phyloP scores from a whole-genome alignment of 2,113 vertebrate species.

The Scophthalmus maximus region DNA sequence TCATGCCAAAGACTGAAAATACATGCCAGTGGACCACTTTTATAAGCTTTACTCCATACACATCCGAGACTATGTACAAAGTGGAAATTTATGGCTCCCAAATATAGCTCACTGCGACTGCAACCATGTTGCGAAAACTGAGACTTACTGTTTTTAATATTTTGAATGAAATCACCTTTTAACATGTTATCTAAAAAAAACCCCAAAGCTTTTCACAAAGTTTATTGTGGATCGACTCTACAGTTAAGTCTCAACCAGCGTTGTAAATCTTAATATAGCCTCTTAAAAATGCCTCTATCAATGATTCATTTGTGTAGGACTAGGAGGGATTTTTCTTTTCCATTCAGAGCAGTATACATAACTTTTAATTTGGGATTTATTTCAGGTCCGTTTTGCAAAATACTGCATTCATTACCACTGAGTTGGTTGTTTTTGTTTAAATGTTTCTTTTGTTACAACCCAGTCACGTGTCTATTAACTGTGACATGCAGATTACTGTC shows the following conservation, averaged over 20 bases:
- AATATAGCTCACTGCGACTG: constrained; percentile 57
- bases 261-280: constrained; percentile 35
- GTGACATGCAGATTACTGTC: constrained; percentile 14
- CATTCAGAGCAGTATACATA: constrained; percentile 31
- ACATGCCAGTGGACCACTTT: constrained; percentile 77
- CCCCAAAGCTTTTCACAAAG: constrained; percentile 37
- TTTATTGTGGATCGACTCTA: constrained; percentile 22
- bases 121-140: constrained; percentile 30
- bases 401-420: constrained; percentile 27
- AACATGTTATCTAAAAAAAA: constrained; percentile 20
- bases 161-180: constrained; percentile 51
- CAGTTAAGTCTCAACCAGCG: constrained; percentile 12
- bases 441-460: constrained; percentile 30
- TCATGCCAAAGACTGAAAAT: constrained; percentile 78
- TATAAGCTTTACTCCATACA: constrained; percentile 72
- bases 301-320: constrained; percentile 59
- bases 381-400: constrained; percentile 60
- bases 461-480: constrained; percentile 15
- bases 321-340: constrained; percentile 25
- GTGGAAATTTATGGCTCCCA: constrained; percentile 70
- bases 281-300: constrained; percentile 51
- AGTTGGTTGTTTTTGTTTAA: constrained; percentile 47
- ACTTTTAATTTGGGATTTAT: constrained; percentile 73
- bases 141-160: constrained; percentile 40
- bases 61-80: constrained; percentile 65